Conservation (phyloP, 1,140 invertebrate species). For the Dreissena rostriformis region DNA sequence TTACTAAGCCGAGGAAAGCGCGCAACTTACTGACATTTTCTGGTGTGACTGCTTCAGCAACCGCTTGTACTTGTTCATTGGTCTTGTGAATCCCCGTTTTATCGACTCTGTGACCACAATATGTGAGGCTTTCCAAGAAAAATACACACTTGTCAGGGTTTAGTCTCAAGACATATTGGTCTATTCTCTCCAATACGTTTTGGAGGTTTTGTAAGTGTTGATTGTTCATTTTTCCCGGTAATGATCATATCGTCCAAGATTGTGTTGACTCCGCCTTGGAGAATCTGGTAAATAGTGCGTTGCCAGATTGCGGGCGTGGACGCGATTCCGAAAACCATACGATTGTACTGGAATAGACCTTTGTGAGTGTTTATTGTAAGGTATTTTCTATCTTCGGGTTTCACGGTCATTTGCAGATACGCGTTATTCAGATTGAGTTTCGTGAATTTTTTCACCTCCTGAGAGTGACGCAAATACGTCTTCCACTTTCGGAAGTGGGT, state of each 20-base stretch:
- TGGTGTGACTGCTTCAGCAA: conserved; percentile 41
- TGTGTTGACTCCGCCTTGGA: neutral
- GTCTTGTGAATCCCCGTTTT: conserved; percentile 49
- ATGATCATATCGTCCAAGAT: conserved; percentile 30
- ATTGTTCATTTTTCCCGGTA: neutral
- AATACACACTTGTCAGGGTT: conserved; percentile 59
- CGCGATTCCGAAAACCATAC: conserved; percentile 5
- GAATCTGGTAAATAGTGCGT: neutral
- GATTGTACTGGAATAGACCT: conserved; percentile 18
- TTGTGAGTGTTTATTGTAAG: conserved; percentile 49
- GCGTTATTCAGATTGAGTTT: conserved; percentile 48
- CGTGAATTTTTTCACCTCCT: conserved; percentile 64
- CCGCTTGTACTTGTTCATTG: conserved; percentile 55
- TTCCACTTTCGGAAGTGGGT: conserved; percentile 73
- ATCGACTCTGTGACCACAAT: conserved; percentile 57
- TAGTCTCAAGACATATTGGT: conserved; percentile 10
- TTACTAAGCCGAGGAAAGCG: conserved; percentile 54
- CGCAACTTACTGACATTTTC: conserved; percentile 52
- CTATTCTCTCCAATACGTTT: conserved; percentile 45
- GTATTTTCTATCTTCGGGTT: conserved; percentile 63
- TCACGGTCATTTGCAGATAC: conserved; percentile 52
- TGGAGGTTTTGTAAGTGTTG: neutral
- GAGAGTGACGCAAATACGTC: conserved; percentile 40
- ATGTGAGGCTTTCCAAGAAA: conserved; percentile 29
- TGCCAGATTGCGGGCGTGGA: neutral